Evolutionary conservation across 2,888 invertebrate genomes (phyloP).

Genomic region (Andrena praecox): DNA sequence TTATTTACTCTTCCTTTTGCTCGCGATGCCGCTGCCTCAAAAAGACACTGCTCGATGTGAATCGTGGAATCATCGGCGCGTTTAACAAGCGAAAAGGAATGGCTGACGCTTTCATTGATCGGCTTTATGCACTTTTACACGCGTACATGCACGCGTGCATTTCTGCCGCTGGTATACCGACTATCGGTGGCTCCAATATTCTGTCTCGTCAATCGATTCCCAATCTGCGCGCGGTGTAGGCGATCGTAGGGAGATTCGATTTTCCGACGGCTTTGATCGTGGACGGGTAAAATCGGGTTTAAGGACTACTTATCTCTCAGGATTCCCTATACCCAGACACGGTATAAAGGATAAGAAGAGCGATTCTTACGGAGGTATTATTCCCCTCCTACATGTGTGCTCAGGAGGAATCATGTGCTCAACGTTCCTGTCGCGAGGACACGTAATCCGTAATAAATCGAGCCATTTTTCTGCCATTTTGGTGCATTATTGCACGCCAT

Average conservation of each 20-base stretch:
- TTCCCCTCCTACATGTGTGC: background rate
- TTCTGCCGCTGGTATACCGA: conserved; percentile 18
- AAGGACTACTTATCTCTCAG: conserved; percentile 52
- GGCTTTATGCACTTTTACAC: conserved; percentile 53
- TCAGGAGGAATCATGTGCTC: background rate
- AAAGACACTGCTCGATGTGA: background rate
- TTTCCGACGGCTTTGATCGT: conserved; percentile 61
- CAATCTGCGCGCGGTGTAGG: conserved; percentile 65
- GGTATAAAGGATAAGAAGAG: conserved; percentile 29
- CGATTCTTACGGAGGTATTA: conserved; percentile 30
- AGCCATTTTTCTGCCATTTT: background rate
- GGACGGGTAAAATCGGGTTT: conserved; percentile 60
- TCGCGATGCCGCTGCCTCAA: background rate
- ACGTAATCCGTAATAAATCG: conserved; percentile 12
- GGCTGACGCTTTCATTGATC: conserved; percentile 46
- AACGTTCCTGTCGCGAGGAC: background rate
- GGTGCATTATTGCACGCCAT: background rate
- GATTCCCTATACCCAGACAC: conserved; percentile 20
- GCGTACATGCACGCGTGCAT: background rate
- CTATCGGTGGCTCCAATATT: conserved; percentile 55
- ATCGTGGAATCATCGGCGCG: conserved; percentile 22
- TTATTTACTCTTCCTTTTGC: background rate
- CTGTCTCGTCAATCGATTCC: conserved; percentile 61
- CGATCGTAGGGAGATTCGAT: conserved; percentile 67
- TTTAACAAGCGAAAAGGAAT: conserved; percentile 35